Conservation (phyloP, 2,888 invertebrate genomes). For the Melipona beecheii region DNA sequence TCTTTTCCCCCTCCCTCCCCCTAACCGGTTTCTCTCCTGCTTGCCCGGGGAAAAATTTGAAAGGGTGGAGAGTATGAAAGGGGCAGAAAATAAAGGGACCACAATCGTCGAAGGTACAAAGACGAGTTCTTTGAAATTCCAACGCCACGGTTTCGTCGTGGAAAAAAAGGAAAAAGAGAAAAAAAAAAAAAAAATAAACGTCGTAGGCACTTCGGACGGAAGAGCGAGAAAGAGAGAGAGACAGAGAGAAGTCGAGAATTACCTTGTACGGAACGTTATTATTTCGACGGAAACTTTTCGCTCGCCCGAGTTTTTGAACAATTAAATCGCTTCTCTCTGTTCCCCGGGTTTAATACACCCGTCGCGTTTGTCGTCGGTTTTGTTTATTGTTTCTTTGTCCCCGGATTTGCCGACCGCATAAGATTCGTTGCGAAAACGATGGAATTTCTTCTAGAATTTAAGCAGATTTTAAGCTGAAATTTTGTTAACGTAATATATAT, state of each 20-base stretch:
- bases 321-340: not conserved
- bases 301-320: not conserved
- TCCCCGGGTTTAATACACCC: not conserved
- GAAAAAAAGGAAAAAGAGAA: not conserved
- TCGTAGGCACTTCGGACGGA: not conserved
- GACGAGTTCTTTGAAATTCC: slow-evolving; percentile 27
- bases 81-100: slow-evolving; percentile 32
- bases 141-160: slow-evolving; percentile 6
- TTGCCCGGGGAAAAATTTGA: not conserved
- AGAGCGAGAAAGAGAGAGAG: not conserved
- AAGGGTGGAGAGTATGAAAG: slow-evolving; percentile 14
- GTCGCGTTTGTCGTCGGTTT: not conserved
- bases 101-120: slow-evolving; percentile 36
- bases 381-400: not conserved
- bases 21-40: not conserved
- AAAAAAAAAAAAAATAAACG: not conserved
- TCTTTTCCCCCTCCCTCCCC: not conserved
- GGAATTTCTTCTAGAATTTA: not conserved
- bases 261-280: slow-evolving; percentile 2
- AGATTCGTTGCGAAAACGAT: not conserved
- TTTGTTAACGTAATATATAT: no score
- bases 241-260: not conserved
- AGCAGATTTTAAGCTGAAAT: no score
- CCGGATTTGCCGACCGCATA: no score
- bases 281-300: slow-evolving; percentile 2